phyloP scores from a whole-genome alignment of 23 tunicate genomes.

The Halocynthia aurantium region DNA sequence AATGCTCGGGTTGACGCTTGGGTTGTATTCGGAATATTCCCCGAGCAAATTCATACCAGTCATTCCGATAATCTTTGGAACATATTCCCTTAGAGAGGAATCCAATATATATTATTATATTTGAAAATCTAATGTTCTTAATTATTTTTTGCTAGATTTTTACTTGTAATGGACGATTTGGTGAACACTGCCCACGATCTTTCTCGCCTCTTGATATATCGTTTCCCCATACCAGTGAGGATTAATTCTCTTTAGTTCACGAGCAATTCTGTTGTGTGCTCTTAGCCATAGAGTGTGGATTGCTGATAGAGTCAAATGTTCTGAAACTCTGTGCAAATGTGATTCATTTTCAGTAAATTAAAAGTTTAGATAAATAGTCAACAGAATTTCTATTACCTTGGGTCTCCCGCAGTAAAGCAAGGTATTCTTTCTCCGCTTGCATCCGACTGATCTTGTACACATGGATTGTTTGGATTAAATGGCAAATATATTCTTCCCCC shows the following conservation, averaged over 20 bases:
- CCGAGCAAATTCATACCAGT: slow-evolving; percentile 69
- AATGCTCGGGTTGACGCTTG: slow-evolving; percentile 57
- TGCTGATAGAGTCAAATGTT: slow-evolving; percentile 70
- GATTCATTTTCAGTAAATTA: neutral
- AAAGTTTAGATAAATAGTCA: neutral
- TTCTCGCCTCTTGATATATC: slow-evolving; percentile 91
- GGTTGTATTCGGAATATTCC: slow-evolving; percentile 54
- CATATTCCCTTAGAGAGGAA: slow-evolving; percentile 62
- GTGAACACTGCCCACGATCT: slow-evolving; percentile 90
- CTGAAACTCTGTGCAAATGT: slow-evolving; percentile 50
- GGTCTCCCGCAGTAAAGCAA: slow-evolving; percentile 95
- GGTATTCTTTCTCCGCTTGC: slow-evolving; percentile 82
- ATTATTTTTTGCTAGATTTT: neutral
- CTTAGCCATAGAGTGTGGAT: slow-evolving; percentile 94
- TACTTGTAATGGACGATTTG: slow-evolving; percentile 92
- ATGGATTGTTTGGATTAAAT: slow-evolving; percentile 83
- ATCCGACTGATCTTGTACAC: slow-evolving; percentile 92
- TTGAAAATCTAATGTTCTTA: neutral
- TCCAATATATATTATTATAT: too few relatives aligned
- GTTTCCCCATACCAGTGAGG: slow-evolving; percentile 89
- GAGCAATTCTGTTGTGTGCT: slow-evolving; percentile 85
- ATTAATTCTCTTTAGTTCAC: slow-evolving; percentile 45
- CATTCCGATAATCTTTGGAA: slow-evolving; percentile 88
- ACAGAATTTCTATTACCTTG: slow-evolving; percentile 35
- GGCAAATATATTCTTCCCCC: slow-evolving; percentile 74